Conservation (phyloP, 2,113 vertebrate species). For the Tachuris rubrigastra region DNA sequence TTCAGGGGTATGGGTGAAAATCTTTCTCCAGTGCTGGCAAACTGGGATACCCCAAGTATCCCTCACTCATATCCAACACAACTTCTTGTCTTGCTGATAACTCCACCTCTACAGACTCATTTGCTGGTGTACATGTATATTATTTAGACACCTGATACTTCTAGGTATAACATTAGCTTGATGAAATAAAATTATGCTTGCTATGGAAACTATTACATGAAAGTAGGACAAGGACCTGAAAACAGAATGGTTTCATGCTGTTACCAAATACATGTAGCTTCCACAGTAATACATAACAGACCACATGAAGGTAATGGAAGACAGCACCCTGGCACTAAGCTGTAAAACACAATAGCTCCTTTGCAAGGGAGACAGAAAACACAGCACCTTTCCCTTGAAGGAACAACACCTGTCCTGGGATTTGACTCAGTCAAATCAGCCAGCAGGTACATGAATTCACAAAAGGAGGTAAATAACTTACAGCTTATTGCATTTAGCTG, state of each 20-base stretch:
- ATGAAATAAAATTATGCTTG: background rate
- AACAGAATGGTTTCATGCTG: background rate
- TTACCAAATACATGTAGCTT: background rate
- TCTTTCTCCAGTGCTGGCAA: background rate
- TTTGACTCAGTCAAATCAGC: background rate
- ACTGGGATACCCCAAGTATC: background rate
- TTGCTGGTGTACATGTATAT: background rate
- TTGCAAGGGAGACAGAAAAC: background rate
- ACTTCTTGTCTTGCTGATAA: background rate
- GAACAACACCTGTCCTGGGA: background rate
- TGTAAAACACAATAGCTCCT: background rate
- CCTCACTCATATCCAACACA: background rate
- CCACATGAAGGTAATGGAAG: background rate
- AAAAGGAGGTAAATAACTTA: background rate
- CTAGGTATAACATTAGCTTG: background rate
- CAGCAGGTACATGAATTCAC: background rate
- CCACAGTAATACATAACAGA: background rate
- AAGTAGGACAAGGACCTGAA: background rate
- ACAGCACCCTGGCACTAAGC: background rate
- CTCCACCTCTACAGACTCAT: background rate
- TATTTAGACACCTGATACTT: background rate
- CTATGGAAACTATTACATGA: background rate
- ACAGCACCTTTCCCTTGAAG: background rate
- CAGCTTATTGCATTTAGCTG: background rate
- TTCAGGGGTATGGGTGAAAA: background rate